Base-by-base conservation (phyloP, 2,113 vertebrate species). In the Myotis lucifugus region DNA sequence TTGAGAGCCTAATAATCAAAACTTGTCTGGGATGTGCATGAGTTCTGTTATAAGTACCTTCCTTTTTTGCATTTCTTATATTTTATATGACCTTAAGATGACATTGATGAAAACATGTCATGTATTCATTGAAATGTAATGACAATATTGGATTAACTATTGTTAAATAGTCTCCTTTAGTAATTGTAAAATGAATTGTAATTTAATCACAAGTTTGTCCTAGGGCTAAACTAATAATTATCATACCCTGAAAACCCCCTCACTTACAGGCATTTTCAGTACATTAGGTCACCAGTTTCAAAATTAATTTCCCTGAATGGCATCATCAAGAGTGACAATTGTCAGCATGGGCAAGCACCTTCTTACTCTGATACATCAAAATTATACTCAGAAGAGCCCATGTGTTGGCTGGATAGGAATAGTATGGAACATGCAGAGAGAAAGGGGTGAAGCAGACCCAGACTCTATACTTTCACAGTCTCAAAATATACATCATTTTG, bases 141-240 rank as follows among this genome's bases (percentile, higher is more conserved):
- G 52, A 56, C 9, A 79, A 70, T 90, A 77, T 83, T 61, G 86
- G 13, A 77, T 87, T 50, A 94, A 40, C 14, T 69, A 42, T 23
- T 67, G 48, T 64, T 90, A 42, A 88, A 74, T 81, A 76, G 23
- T 74, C 6, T 85, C 46, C 67, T 87, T 90, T 88, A 90, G 40
- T 81, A 84, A 50, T 78, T 96, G 59, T 91, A 90, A 83, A 72
- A 77, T 73, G 46, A 94, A 89, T 54, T 72, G 40, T 40, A 66
- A 83, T 94, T 94, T 84, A 89, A 88, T 93, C 73, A 40, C n/a
- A 93, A 84, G 18, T 90, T 85, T 92, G 52, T 85, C 46, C 78
- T 83, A 9, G 52, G 56, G 81, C 7, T 81, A 84, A 95, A 54
- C 37, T 77, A 83, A 89, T 95, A 95, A 74, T 82, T n/a, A 70